Evolutionary conservation across 2,797 vertebrate genomes (phyloP).

Genomic region (Mormyrops boulengeri): DNA sequence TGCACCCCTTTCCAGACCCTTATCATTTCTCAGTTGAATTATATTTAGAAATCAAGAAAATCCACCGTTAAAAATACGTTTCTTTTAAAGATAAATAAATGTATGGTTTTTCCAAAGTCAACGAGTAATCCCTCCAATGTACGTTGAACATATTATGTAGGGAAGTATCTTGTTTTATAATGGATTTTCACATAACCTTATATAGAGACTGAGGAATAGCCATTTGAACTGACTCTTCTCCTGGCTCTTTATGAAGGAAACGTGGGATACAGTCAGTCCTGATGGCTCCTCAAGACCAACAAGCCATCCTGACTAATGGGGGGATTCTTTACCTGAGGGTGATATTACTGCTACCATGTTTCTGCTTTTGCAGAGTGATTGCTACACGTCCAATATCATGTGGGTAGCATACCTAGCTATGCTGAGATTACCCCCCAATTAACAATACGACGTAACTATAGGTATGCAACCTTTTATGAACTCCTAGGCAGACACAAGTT

Average conservation of each 20-base stretch:
- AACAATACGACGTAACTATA: neutral
- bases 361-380: neutral
- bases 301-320: neutral
- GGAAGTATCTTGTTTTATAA: neutral
- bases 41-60: neutral
- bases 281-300: neutral
- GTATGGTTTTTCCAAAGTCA: neutral
- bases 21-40: neutral
- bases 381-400: neutral
- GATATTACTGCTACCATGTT: neutral
- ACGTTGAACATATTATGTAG: neutral
- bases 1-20: neutral
- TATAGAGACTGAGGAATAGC: neutral
- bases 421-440: neutral
- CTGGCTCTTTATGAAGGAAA: neutral
- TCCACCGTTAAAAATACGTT: neutral
- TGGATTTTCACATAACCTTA: neutral
- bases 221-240: neutral
- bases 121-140: neutral
- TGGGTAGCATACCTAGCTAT: neutral
- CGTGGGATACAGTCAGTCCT: neutral
- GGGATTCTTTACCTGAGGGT: neutral
- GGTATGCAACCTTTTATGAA: neutral
- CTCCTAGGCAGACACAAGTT: neutral
- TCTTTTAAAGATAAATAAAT: neutral